Base-by-base conservation (phyloP, 2,888 invertebrate genomes). In the Mythimna ferrago region DNA sequence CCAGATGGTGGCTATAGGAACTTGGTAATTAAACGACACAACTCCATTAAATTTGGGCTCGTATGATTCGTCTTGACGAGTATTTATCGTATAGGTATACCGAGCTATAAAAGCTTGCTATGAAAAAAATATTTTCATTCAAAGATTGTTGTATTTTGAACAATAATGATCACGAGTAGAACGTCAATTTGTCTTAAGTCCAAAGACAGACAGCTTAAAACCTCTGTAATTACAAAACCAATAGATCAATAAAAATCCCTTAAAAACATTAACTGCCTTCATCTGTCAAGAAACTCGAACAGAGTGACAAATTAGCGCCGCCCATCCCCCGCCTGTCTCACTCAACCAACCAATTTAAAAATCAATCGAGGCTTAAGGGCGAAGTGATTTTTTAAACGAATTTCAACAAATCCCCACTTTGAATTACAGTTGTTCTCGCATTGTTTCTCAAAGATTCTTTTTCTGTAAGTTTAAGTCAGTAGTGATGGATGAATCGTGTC, bases 271-370 rank as follows among this genome's bases (percentile, higher is more conserved):
- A 56, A 57, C 53, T 14, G 41, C 38, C 53, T 48, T 48, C 53
- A 35, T 66, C 64, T 65, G 74, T 83, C 80, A 69, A 73, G 68
- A 62, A 71, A 53, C 44, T 66, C 64, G 53, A 73, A 63, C 66
- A 57, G 72, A 78, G 78, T 86, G 86, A 84, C 76, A 81, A 86
- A 84, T 84, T 83, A 81, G 71, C 69, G 71, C 35, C 57, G 65
- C 26, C 74, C 38, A 70, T 53, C 73, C 63, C 32, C 57, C 72
- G 71, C 62, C 57, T 76, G 81, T 76, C 76, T 51, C 32, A 73
- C 66, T 83, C 66, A 73, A 76, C 72, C 76, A 74, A 72, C 73
- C 78, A 86, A 84, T 86, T 86, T 84, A 73, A 86, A 84, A 86
- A 84, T 84, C 84, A 84, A 84, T 84, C 76, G 60, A 9, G 70